Percentiles rank a stretch among this genome's conserved stretches.
phyloP scores from a whole-genome alignment of 2,113 vertebrate species.

The Ranitomeya variabilis region DNA sequence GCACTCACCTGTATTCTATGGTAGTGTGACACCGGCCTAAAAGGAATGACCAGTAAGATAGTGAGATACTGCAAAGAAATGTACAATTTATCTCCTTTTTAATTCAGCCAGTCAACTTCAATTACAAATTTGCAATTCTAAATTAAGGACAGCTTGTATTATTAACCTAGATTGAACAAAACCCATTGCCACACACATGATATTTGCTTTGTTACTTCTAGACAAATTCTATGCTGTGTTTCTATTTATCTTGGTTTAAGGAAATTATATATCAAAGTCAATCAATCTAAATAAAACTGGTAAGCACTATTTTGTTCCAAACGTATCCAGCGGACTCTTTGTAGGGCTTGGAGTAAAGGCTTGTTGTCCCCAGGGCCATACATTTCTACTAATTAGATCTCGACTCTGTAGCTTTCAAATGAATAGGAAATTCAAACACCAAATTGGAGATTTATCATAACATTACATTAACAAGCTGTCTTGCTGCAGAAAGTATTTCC shows the following conservation, averaged over 20 bases:
- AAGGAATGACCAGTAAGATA: not conserved
- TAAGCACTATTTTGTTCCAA: conserved; percentile 41
- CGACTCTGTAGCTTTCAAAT: conserved; percentile 24
- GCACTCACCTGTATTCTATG: too few relatives aligned
- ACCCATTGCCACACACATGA: conserved; percentile 17
- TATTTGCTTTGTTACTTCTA: conserved; percentile 31
- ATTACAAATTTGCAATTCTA: conserved; percentile 3
- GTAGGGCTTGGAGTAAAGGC: conserved; percentile 30
- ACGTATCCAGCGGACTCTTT: conserved; percentile 33
- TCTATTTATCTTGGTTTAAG: not conserved
- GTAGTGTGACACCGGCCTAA: not conserved
- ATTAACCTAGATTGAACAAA: conserved; percentile 22
- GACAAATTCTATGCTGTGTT: conserved; percentile 32
- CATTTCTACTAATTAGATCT: conserved; percentile 37
- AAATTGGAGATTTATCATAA: conserved; percentile 47
- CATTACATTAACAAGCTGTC: conserved; percentile 48
- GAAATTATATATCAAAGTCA: conserved; percentile 52
- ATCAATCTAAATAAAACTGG: conserved; percentile 52
- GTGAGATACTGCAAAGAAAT: not conserved
- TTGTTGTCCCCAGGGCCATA: not conserved
- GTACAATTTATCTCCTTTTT: not conserved
- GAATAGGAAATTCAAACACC: conserved; percentile 43
- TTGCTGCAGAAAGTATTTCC: conserved; percentile 24
- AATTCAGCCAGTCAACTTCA: not conserved
- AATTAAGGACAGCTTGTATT: not conserved